phyloP scores from a whole-genome alignment of 1,140 invertebrate species.

The Onthophagus taurus region DNA sequence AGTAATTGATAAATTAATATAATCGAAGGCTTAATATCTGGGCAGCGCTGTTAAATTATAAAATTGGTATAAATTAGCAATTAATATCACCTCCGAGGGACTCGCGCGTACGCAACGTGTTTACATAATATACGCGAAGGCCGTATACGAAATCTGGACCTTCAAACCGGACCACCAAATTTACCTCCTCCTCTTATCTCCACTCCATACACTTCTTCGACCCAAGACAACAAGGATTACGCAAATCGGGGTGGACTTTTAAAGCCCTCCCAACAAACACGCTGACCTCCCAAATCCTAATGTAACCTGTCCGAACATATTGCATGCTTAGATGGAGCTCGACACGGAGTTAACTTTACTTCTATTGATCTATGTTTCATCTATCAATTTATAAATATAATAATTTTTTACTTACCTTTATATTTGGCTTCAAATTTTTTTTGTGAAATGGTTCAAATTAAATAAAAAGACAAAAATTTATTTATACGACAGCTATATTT shows the following conservation, averaged over 20 bases:
- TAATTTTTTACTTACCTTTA: slow-evolving; percentile 3
- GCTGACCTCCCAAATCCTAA: slow-evolving; percentile 15
- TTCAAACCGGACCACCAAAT: too few relatives aligned
- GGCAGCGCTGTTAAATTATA: too few relatives aligned
- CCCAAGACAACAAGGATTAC: not conserved
- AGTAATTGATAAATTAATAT: too few relatives aligned
- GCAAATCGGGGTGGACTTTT: not conserved
- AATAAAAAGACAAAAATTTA: slow-evolving; percentile 11
- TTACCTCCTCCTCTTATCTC: not conserved
- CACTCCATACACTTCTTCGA: not conserved
- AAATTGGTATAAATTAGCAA: too few relatives aligned
- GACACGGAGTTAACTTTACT: slow-evolving; percentile 3
- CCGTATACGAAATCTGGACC: too few relatives aligned
- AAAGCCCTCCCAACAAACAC: not conserved
- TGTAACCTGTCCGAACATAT: slow-evolving; percentile 13
- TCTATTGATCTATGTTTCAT: not conserved
- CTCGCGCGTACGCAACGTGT: too few relatives aligned
- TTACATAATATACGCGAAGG: too few relatives aligned
- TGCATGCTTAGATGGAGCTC: slow-evolving; percentile 5
- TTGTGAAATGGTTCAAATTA: not conserved
- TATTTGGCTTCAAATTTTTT: not conserved
- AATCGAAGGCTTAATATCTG: too few relatives aligned
- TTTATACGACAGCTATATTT: slow-evolving; percentile 35
- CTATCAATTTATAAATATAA: not conserved
- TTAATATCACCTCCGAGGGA: too few relatives aligned